Base-by-base conservation (phyloP, 2,797 vertebrate species). In the Sternotherus odoratus region DNA sequence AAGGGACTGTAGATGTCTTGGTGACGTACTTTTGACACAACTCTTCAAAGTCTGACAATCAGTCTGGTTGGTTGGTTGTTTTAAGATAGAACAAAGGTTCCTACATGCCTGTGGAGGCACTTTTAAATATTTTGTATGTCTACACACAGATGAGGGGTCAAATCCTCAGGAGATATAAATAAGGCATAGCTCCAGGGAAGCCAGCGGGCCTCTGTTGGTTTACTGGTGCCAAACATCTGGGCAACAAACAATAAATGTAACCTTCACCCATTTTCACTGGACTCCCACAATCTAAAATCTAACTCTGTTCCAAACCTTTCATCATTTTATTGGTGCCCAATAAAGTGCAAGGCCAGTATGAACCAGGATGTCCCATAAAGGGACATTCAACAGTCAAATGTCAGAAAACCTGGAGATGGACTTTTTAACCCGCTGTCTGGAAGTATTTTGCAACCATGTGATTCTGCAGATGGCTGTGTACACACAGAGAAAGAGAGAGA, bases 211-310 rank as follows among this genome's bases (percentile, higher is more conserved):
- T 6, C 30, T 15, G 13, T 33, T 60, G 30, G 57, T 60, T 60
- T 33, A 53, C 23, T 53, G 4, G 23, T 53, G 26, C n/a, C 78
- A 50, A 19, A 48, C 82, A 57, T 16, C 36, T 10, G 36, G 36
- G 16, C 36, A 51, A 79, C 24, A 28, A 94, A 82, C n/a, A 94
- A 36, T 79, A n/a, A 94, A 90, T 17, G 16, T 30, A 81, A 77
- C 43, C 28, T 89, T 84, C 21, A 21, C 3, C 48, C 13, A 0
- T 77, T 93, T 89, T 50, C 54, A 60, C 48, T 0, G 8, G 2
- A 69, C 21, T 23, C 21, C 36, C 23, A 39, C 3, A 66, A 54
- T 28, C 33, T 43, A 53, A 28, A 83, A 6, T 49, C 46, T 5
- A 89, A 24, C 13, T 33, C 50, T 82, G 69, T 16, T 39, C 66